These are phyloP conservation scores for Conus canariensis DNA, from an alignment of 2,888 invertebrate species.

Conservation along the genomic window DNA sequence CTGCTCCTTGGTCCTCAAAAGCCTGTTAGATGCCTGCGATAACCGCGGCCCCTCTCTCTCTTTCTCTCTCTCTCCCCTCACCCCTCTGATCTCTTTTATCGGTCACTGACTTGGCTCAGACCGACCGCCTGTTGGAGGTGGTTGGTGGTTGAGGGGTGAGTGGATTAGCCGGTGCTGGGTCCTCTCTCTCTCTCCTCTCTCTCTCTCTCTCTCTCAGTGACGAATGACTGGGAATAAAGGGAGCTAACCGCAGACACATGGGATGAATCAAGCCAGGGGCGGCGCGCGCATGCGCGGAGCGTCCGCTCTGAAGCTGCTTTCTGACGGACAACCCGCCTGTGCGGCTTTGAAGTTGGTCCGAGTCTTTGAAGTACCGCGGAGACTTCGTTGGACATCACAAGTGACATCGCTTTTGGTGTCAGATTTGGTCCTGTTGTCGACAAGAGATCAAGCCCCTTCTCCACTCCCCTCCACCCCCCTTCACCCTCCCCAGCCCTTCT, in stretches of 20 bases:
- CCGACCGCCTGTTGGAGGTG: too few species aligned
- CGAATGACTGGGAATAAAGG: neutral
- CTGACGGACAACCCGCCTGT: neutral
- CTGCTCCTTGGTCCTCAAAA: too few species aligned
- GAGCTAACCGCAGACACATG: conserved; percentile 11
- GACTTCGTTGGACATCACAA: conserved; percentile 8
- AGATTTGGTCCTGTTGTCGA: neutral
- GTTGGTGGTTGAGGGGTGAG: too few species aligned
- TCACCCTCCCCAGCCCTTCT: neutral
- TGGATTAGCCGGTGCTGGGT: neutral
- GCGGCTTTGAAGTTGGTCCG: neutral
- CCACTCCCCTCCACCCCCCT: neutral
- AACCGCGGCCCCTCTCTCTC: neutral
- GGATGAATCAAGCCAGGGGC: neutral
- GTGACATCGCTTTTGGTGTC: conserved; percentile 11
- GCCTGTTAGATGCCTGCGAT: neutral
- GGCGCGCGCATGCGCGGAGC: neutral
- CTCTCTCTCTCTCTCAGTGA: neutral
- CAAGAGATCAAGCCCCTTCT: neutral
- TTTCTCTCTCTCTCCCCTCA: neutral
- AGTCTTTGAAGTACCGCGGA: conserved; percentile 3
- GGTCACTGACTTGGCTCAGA: too few species aligned
- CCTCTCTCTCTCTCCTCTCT: neutral
- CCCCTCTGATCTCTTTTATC: neutral
- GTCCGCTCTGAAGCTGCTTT: neutral